These are phyloP conservation scores for Girardia tigrina DNA, from an alignment of 2,888 invertebrate genomes.

Conservation along the genomic window DNA sequence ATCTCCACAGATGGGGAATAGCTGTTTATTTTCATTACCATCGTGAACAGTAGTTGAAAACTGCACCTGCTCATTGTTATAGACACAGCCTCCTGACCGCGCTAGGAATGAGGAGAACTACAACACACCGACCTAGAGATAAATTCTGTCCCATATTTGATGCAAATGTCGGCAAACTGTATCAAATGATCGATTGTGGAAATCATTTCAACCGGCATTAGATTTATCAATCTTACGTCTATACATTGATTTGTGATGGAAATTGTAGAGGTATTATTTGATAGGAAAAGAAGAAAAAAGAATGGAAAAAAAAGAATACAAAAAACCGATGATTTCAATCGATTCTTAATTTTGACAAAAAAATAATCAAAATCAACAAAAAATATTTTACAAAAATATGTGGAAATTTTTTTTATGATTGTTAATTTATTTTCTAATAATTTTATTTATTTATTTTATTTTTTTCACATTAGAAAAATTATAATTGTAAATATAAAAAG, in stretches of 20 bases:
- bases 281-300: not conserved
- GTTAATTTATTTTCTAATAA: no score
- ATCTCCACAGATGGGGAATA: conserved; percentile 20
- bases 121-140: conserved; percentile 13
- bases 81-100: conserved; percentile 6
- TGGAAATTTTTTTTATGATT: no score
- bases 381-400: no score
- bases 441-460: no score
- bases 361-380: no score
- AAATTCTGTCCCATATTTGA: conserved; percentile 20
- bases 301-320: no score
- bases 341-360: no score
- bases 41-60: conserved; percentile 23
- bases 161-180: conserved; percentile 23
- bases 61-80: conserved; percentile 17
- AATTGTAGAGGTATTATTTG: not conserved
- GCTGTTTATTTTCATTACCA: conserved; percentile 16
- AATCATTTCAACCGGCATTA: not conserved
- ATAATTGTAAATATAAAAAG: no score
- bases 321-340: no score
- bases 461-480: no score
- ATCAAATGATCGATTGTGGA: conserved; percentile 23
- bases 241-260: conserved; percentile 10
- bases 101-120: not conserved
- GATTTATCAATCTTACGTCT: not conserved